Conservation (phyloP, 2,113 vertebrate species). For the Phasianus colchicus region DNA sequence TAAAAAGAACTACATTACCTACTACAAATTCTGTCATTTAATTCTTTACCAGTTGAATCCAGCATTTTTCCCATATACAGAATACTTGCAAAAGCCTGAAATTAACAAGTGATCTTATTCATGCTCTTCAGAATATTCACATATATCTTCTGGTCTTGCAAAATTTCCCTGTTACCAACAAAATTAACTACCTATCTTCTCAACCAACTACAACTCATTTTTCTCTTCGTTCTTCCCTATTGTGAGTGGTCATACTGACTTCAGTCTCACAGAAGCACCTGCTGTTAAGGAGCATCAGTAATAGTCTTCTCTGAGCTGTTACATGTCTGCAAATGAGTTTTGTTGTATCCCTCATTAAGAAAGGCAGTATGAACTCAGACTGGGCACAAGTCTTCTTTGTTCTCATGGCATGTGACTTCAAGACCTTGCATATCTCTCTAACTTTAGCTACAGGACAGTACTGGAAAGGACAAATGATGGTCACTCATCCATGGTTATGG, state of each 20-base stretch:
- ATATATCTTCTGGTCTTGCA: background rate
- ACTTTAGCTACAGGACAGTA: background rate
- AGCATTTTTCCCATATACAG: background rate
- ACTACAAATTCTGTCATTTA: background rate
- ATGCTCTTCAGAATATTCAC: background rate
- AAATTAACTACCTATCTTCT: background rate
- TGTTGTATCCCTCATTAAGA: background rate
- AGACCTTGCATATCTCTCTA: background rate
- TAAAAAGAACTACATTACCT: background rate
- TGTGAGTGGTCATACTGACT: background rate
- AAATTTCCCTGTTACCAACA: background rate
- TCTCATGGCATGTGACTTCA: background rate
- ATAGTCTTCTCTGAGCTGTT: background rate
- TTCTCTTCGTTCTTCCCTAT: background rate
- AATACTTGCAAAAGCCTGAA: background rate
- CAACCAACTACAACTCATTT: background rate
- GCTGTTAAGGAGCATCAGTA: background rate
- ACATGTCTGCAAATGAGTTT: background rate
- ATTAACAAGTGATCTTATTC: background rate
- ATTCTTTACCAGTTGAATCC: background rate
- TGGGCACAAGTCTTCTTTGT: background rate
- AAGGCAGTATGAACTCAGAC: background rate
- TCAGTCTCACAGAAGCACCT: background rate
- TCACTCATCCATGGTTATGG: background rate
- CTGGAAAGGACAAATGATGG: background rate